These are phyloP conservation scores for Leptinotarsa lineolata DNA, from an alignment of 1,140 invertebrate genomes.

Conservation along the genomic window DNA sequence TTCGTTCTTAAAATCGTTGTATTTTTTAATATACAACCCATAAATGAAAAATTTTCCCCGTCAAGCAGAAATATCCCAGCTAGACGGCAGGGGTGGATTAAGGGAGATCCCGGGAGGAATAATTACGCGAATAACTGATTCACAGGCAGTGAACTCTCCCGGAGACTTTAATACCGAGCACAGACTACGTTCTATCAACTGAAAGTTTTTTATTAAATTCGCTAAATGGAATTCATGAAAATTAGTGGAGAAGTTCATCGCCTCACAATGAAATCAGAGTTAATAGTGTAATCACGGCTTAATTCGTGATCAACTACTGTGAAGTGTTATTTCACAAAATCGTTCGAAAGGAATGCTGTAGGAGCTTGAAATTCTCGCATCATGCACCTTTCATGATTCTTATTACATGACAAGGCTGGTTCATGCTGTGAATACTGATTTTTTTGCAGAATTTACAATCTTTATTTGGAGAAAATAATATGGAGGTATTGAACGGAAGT, in stretches of 20 bases:
- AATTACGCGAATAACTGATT: neutral
- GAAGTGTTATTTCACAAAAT: neutral
- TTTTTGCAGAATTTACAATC: too few relatives aligned
- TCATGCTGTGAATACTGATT: too few relatives aligned
- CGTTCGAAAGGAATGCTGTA: too few relatives aligned
- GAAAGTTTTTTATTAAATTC: slow-evolving; percentile 5
- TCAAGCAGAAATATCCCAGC: neutral
- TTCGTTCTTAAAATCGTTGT: too few relatives aligned
- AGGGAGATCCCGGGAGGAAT: neutral
- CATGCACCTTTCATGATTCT: too few relatives aligned
- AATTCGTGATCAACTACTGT: neutral
- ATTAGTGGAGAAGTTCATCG: neutral
- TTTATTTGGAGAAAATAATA: too few relatives aligned
- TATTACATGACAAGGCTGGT: too few relatives aligned
- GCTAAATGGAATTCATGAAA: neutral
- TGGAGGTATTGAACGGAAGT: too few relatives aligned
- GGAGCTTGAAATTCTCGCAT: too few relatives aligned
- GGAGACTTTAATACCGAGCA: neutral
- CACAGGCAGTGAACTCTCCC: neutral
- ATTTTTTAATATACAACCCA: too few relatives aligned
- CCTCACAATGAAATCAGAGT: neutral
- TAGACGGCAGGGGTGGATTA: neutral
- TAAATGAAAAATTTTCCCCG: too few relatives aligned
- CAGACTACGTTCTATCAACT: neutral
- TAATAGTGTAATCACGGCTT: neutral